Conservation (phyloP, 2,888 invertebrate genomes). For the Atrina japonica region DNA sequence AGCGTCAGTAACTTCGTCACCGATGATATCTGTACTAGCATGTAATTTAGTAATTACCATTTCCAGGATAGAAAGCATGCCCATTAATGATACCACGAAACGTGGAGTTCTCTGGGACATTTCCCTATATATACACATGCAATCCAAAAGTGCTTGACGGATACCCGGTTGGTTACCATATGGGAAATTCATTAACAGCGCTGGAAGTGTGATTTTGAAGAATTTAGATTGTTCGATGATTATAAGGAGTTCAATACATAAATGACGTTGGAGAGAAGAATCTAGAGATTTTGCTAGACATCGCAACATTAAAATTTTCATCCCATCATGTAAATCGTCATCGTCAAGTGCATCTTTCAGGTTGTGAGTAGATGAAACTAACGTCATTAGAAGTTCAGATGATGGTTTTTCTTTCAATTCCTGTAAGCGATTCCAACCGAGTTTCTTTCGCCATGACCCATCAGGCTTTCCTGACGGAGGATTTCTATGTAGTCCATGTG, state of each 20-base stretch:
- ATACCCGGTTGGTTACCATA: not conserved
- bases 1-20: not conserved
- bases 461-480: slow-evolving; percentile 3
- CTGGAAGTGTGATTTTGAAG: slow-evolving; percentile 6
- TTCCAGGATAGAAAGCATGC: slow-evolving; percentile 13
- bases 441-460: slow-evolving; percentile 26
- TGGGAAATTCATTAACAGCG: slow-evolving; percentile 1
- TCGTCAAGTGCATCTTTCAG: slow-evolving; percentile 32
- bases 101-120: slow-evolving; percentile 14
- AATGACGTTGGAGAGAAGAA: not conserved
- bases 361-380: not conserved
- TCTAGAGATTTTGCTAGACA: slow-evolving; percentile 28
- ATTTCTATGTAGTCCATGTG: not conserved
- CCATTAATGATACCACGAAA: slow-evolving; percentile 9
- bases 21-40: not conserved
- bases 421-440: slow-evolving; percentile 26
- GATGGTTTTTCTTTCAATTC: slow-evolving; percentile 26
- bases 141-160: slow-evolving; percentile 16
- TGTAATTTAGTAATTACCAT: slow-evolving; percentile 1
- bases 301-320: slow-evolving; percentile 21
- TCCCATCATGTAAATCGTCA: slow-evolving; percentile 5
- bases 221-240: slow-evolving; percentile 18
- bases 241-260: slow-evolving; percentile 8
- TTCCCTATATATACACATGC: not conserved
- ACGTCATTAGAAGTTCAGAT: slow-evolving; percentile 19